Conservation (phyloP, 2,797 vertebrate species). For the Crocidura indochinensis region DNA sequence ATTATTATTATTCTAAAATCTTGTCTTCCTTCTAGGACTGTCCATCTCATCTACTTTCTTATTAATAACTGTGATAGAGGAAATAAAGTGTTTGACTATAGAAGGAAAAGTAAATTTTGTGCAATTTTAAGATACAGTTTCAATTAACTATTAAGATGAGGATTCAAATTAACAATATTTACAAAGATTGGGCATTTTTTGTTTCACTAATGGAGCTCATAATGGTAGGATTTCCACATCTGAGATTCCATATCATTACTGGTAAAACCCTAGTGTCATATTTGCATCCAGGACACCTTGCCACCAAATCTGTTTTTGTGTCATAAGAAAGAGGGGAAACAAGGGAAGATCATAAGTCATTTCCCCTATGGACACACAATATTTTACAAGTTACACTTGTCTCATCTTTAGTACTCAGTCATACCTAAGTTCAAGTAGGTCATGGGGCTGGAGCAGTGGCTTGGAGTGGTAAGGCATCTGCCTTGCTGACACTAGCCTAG, state of each 20-base stretch:
- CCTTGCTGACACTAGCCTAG: no score
- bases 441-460: no score
- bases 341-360: not conserved
- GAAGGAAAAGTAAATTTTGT: not conserved
- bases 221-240: rapidly evolving
- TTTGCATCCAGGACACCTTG: not conserved
- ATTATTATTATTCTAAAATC: not conserved
- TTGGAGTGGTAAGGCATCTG: no score
- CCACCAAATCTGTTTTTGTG: not conserved
- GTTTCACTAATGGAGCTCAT: not conserved
- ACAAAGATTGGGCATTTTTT: not conserved
- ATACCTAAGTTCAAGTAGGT: not conserved
- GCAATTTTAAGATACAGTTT: not conserved
- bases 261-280: not conserved
- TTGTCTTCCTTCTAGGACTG: not conserved
- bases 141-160: not conserved
- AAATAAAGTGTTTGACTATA: not conserved
- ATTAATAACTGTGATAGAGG: not conserved
- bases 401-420: not conserved
- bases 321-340: not conserved
- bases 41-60: not conserved
- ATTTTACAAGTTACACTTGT: not conserved
- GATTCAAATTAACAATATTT: not conserved
- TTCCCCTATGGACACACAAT: not conserved
- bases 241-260: no score